Conservation (phyloP, 2,113 vertebrate species). For the Lepus timidus region DNA sequence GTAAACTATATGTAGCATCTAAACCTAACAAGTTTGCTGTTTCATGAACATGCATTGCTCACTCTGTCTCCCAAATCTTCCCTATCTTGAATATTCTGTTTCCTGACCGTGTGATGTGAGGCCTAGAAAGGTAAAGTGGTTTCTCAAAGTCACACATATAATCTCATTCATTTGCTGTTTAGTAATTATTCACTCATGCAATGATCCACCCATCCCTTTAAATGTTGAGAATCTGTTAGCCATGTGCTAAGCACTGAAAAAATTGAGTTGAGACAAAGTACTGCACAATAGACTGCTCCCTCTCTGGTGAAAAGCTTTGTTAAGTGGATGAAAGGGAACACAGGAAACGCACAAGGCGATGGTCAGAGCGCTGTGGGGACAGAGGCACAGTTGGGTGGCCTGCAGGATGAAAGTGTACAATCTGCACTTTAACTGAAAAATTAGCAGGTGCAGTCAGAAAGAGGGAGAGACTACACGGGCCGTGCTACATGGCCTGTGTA, state of each 20-base stretch:
- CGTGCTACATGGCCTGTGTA: not conserved
- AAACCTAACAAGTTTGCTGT: not conserved
- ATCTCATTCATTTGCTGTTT: not conserved
- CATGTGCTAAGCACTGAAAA: not conserved
- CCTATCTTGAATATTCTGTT: not conserved
- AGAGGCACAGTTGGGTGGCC: not conserved
- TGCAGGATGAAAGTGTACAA: accelerated
- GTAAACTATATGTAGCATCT: not conserved
- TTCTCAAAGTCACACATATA: not conserved
- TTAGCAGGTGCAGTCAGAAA: not conserved
- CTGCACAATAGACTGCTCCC: not conserved
- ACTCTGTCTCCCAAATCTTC: not conserved
- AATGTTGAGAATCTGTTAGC: not conserved
- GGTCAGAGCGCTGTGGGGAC: too few relatives aligned
- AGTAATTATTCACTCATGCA: not conserved
- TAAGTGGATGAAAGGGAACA: not conserved
- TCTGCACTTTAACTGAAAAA: not conserved
- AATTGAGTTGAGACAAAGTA: not conserved
- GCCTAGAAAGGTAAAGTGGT: not conserved
- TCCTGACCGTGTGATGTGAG: not conserved
- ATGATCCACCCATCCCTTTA: not conserved
- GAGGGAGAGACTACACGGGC: not conserved
- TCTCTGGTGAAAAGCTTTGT: not conserved
- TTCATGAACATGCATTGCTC: not conserved
- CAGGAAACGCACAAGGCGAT: not conserved